phyloP scores from a whole-genome alignment of 2,113 vertebrate genomes.

The Neoarius graeffei region DNA sequence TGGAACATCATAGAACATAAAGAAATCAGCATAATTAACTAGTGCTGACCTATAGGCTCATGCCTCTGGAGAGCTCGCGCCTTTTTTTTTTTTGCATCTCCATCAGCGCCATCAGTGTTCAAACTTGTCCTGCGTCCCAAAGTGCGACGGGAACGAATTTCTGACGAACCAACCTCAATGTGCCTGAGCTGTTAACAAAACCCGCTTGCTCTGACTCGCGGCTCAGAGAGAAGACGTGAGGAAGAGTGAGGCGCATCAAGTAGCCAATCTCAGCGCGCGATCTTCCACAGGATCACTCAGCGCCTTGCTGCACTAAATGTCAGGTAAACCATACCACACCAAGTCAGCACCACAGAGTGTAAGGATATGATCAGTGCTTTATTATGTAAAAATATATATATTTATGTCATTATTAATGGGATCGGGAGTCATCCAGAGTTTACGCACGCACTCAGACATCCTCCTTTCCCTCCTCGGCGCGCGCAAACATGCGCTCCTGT shows the following conservation, averaged over 20 bases:
- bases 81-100: constrained; percentile 39
- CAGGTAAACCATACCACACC: not conserved
- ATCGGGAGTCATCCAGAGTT: not conserved
- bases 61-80: constrained; percentile 36
- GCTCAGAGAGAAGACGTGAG: not conserved
- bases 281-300: not conserved
- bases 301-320: not conserved
- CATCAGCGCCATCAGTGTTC: constrained; percentile 51
- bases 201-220: constrained; percentile 34
- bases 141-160: constrained; percentile 46
- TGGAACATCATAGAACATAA: not conserved
- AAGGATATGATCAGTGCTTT: not conserved
- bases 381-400: not conserved
- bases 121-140: constrained; percentile 64
- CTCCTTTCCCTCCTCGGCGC: not conserved
- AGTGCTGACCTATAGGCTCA: not conserved
- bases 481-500: not conserved
- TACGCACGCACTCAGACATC: not conserved
- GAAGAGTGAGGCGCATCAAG: not conserved
- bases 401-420: not conserved
- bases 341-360: not conserved
- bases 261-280: not conserved
- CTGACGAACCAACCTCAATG: constrained; percentile 50
- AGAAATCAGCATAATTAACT: not conserved
- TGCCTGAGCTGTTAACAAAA: constrained; percentile 55